These are phyloP conservation scores for Heteronetta atricapilla DNA, from an alignment of 2,113 vertebrate species.

Conservation along the genomic window DNA sequence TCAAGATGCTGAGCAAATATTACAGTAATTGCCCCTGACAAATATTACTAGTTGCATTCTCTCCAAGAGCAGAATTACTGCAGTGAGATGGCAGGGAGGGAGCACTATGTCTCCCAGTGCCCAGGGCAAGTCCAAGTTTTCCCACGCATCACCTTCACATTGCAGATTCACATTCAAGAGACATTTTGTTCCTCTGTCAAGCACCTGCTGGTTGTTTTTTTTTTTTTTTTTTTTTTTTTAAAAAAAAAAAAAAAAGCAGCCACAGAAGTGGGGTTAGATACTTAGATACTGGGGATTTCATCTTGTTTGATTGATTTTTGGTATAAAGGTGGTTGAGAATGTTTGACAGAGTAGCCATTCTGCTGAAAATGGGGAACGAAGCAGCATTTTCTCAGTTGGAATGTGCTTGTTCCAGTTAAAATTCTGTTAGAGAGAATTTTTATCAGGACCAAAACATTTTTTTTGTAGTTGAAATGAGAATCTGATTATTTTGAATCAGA, in stretches of 20 bases:
- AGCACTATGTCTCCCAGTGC: not conserved
- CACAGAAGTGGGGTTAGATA: not conserved
- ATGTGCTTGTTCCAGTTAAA: not conserved
- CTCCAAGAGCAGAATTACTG: not conserved
- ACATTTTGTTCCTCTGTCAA: not conserved
- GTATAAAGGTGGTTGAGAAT: not conserved
- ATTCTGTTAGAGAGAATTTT: not conserved
- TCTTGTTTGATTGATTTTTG: not conserved
- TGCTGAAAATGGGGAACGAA: not conserved
- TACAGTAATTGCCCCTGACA: not conserved
- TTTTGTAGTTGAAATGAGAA: not conserved
- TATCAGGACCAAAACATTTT: not conserved
- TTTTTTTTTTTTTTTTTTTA: not conserved
- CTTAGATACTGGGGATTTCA: not conserved
- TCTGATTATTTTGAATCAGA: not conserved
- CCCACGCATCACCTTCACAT: not conserved
- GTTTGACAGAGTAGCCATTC: not conserved
- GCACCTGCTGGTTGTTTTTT: not conserved
- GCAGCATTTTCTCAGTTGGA: not conserved
- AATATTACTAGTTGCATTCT: not conserved
- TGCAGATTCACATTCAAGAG: not conserved
- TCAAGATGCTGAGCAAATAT: not conserved
- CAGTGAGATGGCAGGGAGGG: not conserved
- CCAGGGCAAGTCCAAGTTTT: not conserved
- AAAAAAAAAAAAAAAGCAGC: not conserved